These are phyloP conservation scores for Micromesistius poutassou DNA, from an alignment of 2,797 vertebrate genomes.

Conservation along the genomic window DNA sequence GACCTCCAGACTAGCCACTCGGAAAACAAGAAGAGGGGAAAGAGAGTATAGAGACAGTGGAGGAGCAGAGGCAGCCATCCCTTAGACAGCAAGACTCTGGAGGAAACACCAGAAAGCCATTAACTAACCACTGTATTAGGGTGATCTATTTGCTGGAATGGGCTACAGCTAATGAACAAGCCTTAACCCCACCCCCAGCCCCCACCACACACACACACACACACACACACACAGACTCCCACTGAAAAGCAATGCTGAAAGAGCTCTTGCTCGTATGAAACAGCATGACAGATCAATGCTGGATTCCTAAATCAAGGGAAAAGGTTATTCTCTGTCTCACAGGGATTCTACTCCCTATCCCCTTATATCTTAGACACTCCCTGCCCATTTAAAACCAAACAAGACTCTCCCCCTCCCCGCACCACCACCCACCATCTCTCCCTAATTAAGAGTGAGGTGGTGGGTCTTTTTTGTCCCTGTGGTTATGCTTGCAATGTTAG, in stretches of 20 bases:
- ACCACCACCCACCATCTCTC: constrained; percentile 50
- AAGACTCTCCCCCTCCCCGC: constrained; percentile 36
- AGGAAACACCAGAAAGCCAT: constrained; percentile 99
- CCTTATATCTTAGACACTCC: constrained; percentile 48
- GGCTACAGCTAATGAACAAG: constrained; percentile 95
- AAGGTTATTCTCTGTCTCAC: constrained; percentile 89
- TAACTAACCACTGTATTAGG: constrained; percentile 98
- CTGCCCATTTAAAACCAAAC: constrained; percentile 72
- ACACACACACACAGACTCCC: constrained; percentile 48
- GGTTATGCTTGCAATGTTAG: constrained; percentile 72
- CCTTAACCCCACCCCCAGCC: constrained; percentile 68
- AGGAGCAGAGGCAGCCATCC: constrained; percentile 83
- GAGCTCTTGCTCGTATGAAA: constrained; percentile 89
- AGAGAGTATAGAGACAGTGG: constrained; percentile 48
- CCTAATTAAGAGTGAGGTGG: constrained; percentile 75
- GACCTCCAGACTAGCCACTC: constrained; percentile 74
- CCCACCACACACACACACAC: constrained; percentile 31
- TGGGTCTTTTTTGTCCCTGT: constrained; percentile 69
- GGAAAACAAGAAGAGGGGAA: constrained; percentile 38
- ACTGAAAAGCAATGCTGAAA: constrained; percentile 81
- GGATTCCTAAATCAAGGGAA: constrained; percentile 92
- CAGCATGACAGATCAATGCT: constrained; percentile 95
- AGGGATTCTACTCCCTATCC: constrained; percentile 61
- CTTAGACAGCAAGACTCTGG: constrained; percentile 92
- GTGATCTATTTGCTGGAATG: constrained; percentile 92